Base-by-base conservation (phyloP, 2,797 vertebrate species). In the Harpagifer antarcticus region DNA sequence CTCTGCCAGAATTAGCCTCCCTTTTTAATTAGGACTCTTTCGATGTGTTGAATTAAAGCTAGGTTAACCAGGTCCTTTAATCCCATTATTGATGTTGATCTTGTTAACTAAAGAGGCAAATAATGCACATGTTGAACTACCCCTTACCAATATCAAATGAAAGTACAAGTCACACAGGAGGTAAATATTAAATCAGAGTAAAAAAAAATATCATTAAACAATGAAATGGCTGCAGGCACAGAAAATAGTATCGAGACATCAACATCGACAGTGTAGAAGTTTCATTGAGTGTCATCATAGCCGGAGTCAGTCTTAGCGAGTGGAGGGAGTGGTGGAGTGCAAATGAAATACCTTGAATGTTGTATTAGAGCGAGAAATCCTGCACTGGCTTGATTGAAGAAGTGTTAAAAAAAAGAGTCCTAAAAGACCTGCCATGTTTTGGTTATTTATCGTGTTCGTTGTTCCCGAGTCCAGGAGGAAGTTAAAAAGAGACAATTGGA, bases 271-370 rank as follows among this genome's bases (percentile, higher is more conserved):
- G 54, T 17, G 43, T 40, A 76, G 69, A 66, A 4, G 27, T 92
- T 87, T 91, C 78, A 71, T 37, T 69, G 72, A 59, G 71, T 90
- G 80, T 87, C 83, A 81, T 88, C 83, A 85, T 79, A 85, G 86
- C 20, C 47, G 19, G 42, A 76, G 63, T 78, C 55, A 73, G 72
- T 86, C 58, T 49, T 57, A 40, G 53, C 33, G 27, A 16, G 64
- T 43, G 12, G 49, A 9, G 15, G 72, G 37, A 45, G 1, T 66
- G 49, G 7, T 13, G 72, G 37, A 45, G 1, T 67, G 44, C 23
- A 65, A 74, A 79, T 85, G 82, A 85, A 79, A 84, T 55, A 73
- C 27, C 53, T 66, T 84, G 76, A 82, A 79, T 48, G 63, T 63
- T 79, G 76, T 47, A 86, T 86, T 78, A 85, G 64, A 81, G 77